phyloP scores from a whole-genome alignment of 2,113 vertebrate species.

The Echinops telfairi region DNA sequence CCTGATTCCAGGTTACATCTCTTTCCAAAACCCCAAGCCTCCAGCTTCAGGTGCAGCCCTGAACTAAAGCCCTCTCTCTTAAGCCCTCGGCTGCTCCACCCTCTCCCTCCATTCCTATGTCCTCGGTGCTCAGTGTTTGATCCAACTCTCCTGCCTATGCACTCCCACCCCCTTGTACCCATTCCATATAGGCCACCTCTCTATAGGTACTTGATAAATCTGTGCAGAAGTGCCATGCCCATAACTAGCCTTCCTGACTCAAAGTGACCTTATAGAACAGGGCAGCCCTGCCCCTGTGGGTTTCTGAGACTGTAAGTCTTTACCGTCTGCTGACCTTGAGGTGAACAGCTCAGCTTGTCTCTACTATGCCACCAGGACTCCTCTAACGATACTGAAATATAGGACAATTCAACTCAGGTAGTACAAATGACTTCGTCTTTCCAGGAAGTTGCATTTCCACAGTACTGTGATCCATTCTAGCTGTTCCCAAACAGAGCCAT shows the following conservation, averaged over 20 bases:
- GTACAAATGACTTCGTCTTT: neutral
- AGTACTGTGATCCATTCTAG: neutral
- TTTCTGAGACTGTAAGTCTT: too few relatives aligned
- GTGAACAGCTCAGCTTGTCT: too few relatives aligned
- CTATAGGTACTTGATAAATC: neutral
- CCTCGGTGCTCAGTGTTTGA: neutral
- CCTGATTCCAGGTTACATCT: neutral
- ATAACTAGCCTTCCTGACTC: too few relatives aligned
- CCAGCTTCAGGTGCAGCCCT: too few relatives aligned
- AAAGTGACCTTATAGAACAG: too few relatives aligned
- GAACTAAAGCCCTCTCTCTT: too few relatives aligned
- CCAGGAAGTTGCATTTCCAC: neutral
- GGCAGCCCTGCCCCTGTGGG: too few relatives aligned
- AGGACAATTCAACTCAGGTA: neutral
- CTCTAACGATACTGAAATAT: neutral
- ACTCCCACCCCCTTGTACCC: neutral
- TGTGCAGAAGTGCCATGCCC: neutral
- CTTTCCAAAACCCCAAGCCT: too few relatives aligned
- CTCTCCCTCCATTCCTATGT: neutral
- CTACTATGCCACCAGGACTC: too few relatives aligned
- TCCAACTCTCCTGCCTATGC: neutral
- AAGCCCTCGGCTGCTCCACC: neutral
- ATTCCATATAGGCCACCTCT: neutral
- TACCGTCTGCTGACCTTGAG: too few relatives aligned
- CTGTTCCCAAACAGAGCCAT: neutral